A percentile compares a stretch with the other conserved stretches of the same genome.
phyloP scores from a whole-genome alignment of 2,797 vertebrate genomes.

The Novumbra hubbsi region DNA sequence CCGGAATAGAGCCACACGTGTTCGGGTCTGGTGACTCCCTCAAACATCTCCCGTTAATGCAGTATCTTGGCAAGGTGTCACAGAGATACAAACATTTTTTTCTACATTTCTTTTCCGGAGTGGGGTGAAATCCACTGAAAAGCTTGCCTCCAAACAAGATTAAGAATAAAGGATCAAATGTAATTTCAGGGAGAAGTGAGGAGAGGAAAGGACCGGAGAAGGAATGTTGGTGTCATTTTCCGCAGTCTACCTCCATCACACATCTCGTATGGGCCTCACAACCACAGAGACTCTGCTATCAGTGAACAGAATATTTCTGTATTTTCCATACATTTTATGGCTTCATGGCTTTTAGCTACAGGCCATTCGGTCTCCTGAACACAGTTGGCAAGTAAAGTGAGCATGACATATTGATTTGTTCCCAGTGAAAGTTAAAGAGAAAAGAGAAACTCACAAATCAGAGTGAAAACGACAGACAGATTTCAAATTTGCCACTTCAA shows the following conservation, averaged over 20 bases:
- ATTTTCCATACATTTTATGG: background rate
- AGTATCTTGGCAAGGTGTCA: background rate
- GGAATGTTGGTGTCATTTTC: background rate
- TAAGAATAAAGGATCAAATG: background rate
- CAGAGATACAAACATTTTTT: background rate
- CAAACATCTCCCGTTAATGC: background rate
- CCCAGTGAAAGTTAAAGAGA: background rate
- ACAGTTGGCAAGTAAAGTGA: background rate
- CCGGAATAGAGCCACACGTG: too few relatives aligned
- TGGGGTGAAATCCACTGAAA: background rate
- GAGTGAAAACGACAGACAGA: background rate
- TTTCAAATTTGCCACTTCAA: background rate
- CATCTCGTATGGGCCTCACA: background rate
- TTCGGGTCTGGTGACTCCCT: too few relatives aligned
- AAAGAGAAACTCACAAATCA: background rate
- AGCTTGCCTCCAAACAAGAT: background rate
- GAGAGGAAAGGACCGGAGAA: too few relatives aligned
- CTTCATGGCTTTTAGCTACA: background rate
- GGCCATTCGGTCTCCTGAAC: background rate
- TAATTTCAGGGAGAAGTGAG: background rate
- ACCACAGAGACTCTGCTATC: background rate
- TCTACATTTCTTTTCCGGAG: background rate
- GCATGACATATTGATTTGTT: background rate
- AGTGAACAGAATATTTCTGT: background rate
- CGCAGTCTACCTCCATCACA: background rate